Conservation (phyloP, 1,140 invertebrate species). For the Latrodectus geometricus region DNA sequence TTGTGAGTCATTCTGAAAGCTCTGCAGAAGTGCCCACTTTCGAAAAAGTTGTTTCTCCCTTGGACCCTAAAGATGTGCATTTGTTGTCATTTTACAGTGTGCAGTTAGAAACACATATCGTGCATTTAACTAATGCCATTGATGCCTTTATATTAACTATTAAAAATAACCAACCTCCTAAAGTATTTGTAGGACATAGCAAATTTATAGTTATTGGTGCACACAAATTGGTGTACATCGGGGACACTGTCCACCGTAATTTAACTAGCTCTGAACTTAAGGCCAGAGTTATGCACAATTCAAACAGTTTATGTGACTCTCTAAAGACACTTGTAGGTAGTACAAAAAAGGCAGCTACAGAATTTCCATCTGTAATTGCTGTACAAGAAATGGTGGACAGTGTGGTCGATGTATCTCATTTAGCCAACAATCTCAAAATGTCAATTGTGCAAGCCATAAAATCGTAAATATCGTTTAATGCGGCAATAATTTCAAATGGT, state of each 20-base stretch:
- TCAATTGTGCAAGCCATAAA: conserved; percentile 73
- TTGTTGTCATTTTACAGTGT: conserved; percentile 86
- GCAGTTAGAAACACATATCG: conserved; percentile 85
- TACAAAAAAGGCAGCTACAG: conserved; percentile 88
- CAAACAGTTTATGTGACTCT: conserved; percentile 85
- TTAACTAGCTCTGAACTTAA: conserved; percentile 68
- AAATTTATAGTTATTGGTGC: conserved; percentile 94
- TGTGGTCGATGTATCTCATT: conserved; percentile 83
- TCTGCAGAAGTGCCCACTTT: neutral
- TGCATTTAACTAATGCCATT: conserved; percentile 87
- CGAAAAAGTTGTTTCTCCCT: conserved; percentile 65
- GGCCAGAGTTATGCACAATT: conserved; percentile 80
- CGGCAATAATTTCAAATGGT: too few species aligned
- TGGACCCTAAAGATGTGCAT: conserved; percentile 84
- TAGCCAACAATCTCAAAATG: conserved; percentile 80
- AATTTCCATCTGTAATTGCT: conserved; percentile 88
- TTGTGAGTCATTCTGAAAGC: conserved; percentile 61
- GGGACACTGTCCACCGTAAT: conserved; percentile 89
- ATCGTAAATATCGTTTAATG: too few species aligned
- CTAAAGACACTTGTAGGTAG: conserved; percentile 86
- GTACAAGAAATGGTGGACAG: conserved; percentile 95
- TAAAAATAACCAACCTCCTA: conserved; percentile 91
- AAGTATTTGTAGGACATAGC: conserved; percentile 90
- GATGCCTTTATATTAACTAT: conserved; percentile 91
- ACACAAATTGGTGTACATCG: conserved; percentile 92